phyloP scores from a whole-genome alignment of 2,113 vertebrate genomes.

The Chamaetylas fuelleborni region DNA sequence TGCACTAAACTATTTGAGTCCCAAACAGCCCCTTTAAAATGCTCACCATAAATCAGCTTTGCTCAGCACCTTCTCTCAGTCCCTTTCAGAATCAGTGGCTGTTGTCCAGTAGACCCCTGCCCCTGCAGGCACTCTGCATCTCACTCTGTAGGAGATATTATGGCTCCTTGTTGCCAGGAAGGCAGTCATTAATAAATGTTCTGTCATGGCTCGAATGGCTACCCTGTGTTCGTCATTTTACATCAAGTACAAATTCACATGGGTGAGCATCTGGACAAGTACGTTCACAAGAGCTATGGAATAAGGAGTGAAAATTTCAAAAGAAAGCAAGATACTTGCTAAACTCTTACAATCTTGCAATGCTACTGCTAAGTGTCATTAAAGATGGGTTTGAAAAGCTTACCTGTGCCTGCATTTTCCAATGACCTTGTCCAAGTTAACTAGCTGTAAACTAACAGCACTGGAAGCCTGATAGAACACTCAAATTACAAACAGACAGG shows the following conservation, averaged over 20 bases:
- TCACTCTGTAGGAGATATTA: neutral
- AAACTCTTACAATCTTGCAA: neutral
- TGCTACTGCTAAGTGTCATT: neutral
- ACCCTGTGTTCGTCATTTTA: neutral
- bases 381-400: neutral
- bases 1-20: constrained; percentile 39
- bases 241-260: neutral
- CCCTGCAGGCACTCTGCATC: neutral
- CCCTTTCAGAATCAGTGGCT: constrained; percentile 14
- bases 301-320: neutral
- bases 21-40: constrained; percentile 30
- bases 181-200: neutral
- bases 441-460: neutral
- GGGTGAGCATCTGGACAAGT: neutral
- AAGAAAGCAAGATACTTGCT: neutral
- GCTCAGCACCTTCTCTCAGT: constrained; percentile 35
- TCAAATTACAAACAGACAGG: neutral
- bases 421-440: neutral
- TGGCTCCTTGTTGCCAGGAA: neutral
- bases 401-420: neutral
- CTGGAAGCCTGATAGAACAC: neutral
- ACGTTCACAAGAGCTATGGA: neutral
- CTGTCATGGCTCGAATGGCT: neutral
- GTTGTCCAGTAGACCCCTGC: neutral
- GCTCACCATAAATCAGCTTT: constrained; percentile 23